These are phyloP conservation scores for Anthoscopus minutus DNA, from an alignment of 2,113 vertebrate genomes.

Conservation along the genomic window DNA sequence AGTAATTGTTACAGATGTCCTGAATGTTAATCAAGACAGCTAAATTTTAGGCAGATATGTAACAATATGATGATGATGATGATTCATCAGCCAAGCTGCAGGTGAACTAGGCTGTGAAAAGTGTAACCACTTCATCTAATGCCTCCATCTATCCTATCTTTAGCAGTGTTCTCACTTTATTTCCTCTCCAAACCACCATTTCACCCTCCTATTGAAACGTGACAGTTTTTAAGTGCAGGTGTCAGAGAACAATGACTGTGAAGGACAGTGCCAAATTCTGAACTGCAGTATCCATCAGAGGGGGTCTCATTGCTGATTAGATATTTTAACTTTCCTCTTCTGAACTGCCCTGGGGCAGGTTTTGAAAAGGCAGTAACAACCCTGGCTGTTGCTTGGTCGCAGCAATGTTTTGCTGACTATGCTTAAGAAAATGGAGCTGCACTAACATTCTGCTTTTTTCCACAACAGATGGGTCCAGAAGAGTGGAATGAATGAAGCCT, in stretches of 20 bases:
- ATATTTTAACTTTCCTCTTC: not conserved
- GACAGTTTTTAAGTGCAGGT: not conserved
- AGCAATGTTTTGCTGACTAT: not conserved
- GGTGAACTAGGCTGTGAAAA: not conserved
- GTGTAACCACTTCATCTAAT: not conserved
- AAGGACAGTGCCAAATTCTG: not conserved
- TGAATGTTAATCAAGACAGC: not conserved
- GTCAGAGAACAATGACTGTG: not conserved
- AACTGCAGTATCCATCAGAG: not conserved
- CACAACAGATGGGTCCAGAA: not conserved
- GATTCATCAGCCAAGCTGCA: not conserved
- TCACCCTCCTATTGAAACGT: not conserved
- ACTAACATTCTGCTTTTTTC: not conserved
- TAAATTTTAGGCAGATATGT: not conserved
- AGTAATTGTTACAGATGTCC: not conserved
- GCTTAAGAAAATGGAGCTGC: not conserved
- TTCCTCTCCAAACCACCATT: not conserved
- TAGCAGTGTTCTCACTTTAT: not conserved
- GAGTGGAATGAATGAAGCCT: not conserved
- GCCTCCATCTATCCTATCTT: not conserved
- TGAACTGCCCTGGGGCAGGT: not conserved
- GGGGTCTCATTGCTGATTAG: not conserved
- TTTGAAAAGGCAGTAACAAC: not conserved
- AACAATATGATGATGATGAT: not conserved
- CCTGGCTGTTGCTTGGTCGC: not conserved